A percentile compares a stretch with the other conserved stretches of the same genome.
These are phyloP conservation scores for Cataglyphis albicans DNA, from an alignment of 2,888 invertebrate species.

Conservation along the genomic window DNA sequence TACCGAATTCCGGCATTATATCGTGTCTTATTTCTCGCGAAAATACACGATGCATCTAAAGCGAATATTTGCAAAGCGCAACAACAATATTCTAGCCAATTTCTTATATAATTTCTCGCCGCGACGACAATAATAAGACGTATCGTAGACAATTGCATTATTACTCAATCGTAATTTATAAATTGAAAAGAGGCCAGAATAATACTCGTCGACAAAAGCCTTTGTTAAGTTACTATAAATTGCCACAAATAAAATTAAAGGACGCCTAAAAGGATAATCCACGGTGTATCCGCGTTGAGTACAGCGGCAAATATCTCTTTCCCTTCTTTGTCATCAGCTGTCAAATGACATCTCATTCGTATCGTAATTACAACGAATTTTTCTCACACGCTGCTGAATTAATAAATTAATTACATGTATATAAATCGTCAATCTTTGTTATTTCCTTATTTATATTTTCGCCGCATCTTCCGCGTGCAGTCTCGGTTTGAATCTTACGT, in stretches of 20 bases:
- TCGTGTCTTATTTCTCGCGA: neutral
- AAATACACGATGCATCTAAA: neutral
- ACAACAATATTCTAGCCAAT: neutral
- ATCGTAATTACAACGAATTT: conserved; percentile 68
- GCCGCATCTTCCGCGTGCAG: conserved; percentile 12
- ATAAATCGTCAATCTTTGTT: conserved; percentile 1
- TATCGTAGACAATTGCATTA: conserved; percentile 63
- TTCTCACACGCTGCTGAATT: conserved; percentile 62
- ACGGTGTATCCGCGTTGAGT: conserved; percentile 56
- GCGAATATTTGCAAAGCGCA: neutral
- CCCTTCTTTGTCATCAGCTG: conserved; percentile 19
- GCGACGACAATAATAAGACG: conserved; percentile 51
- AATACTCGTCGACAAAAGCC: conserved; percentile 74
- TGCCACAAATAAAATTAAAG: conserved; percentile 71
- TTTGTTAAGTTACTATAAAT: conserved; percentile 51
- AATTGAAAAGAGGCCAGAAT: conserved; percentile 67
- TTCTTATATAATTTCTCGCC: conserved; percentile 17
- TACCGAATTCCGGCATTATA: neutral
- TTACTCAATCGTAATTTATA: conserved; percentile 70
- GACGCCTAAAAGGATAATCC: conserved; percentile 72
- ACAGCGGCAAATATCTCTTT: conserved; percentile 60
- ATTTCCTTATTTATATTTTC: conserved; percentile 18
- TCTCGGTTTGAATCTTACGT: conserved; percentile 36
- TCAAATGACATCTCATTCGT: conserved; percentile 16
- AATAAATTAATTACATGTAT: conserved; percentile 63